phyloP scores from a whole-genome alignment of 1,140 invertebrate genomes.

The Heliconius congener region DNA sequence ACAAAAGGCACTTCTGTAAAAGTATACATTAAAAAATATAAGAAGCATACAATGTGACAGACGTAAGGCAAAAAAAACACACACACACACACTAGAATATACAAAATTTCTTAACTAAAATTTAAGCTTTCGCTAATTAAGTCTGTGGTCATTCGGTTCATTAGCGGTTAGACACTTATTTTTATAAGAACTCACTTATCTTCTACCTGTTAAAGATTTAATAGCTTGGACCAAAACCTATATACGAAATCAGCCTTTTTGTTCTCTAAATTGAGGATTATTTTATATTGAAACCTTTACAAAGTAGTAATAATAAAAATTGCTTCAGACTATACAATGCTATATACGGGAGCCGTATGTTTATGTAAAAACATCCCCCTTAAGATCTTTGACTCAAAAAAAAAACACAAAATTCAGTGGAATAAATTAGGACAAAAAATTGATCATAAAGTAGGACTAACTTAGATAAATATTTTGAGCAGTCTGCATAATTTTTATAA shows the following conservation, averaged over 20 bases:
- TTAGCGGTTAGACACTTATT: conserved; percentile 36
- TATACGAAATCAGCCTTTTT: neutral
- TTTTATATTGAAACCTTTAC: neutral
- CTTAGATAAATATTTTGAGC: neutral
- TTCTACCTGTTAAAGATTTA: conserved; percentile 7
- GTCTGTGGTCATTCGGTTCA: conserved; percentile 24
- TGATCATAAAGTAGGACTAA: neutral
- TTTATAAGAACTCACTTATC: conserved; percentile 23
- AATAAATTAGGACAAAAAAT: too few species aligned
- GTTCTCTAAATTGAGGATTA: too few species aligned
- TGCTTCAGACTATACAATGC: too few species aligned
- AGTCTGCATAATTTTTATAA: neutral
- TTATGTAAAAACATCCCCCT: neutral
- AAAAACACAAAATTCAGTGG: too few species aligned
- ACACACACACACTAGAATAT: neutral
- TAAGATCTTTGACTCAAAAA: too few species aligned
- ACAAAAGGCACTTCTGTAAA: too few species aligned
- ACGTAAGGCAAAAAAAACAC: neutral
- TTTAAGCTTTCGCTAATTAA: conserved; percentile 34
- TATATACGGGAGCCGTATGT: too few species aligned
- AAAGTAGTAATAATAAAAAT: too few species aligned
- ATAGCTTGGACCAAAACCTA: neutral
- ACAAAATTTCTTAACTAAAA: conserved; percentile 4
- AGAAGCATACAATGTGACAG: too few species aligned
- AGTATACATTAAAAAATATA: too few species aligned